Base-by-base conservation (phyloP, 2,888 invertebrate genomes). In the Holacanthella duospinosa region DNA sequence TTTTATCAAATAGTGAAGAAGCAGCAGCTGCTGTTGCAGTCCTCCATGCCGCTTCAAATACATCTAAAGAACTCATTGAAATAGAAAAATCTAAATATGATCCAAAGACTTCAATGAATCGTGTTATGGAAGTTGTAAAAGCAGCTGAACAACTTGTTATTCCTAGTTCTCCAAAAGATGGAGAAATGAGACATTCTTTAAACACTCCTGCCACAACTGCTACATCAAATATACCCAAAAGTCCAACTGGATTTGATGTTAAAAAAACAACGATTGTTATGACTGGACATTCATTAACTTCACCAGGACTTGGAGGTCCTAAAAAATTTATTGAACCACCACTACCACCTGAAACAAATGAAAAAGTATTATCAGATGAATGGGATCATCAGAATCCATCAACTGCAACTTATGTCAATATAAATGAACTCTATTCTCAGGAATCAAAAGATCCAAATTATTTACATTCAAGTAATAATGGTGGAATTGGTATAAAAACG, bases 261-360 rank as follows among this genome's bases (percentile, higher is more conserved):
- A 93, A 93, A 81, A 93, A 91, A 64, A 93, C 93, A 69, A 93
- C 92, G 16, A 88, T 93, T 74, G 91, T 93, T 63, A 92, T 93
- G 90, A 91, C 90, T 78, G 92, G 92, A 77, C 93, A 93, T 78
- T 70, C 70, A 9, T 61, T 69, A 25, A 69, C 69, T 57, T 67
- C 71, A 63, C 65, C 71, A 27, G 64, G 68, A 62, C 48, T 71
- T 55, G 69, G 71, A 61, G 69, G 71, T 43, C 66, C 68, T 61
- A 70, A 69, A 58, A 70, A 65, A 44, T 69, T 68, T 54, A 44
- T 53, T 29, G 63, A 60, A 43, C 27, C 21, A 1, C n/a, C n/a
- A n/a, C n/a, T n/a, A n/a, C n/a, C n/a, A n/a, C n/a, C n/a, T n/a
- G n/a, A n/a, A n/a, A 27, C 67, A 9, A 67, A 16, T 21, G 55